phyloP scores from a whole-genome alignment of 2,113 vertebrate genomes.

The Tychaedon coryphoeus region DNA sequence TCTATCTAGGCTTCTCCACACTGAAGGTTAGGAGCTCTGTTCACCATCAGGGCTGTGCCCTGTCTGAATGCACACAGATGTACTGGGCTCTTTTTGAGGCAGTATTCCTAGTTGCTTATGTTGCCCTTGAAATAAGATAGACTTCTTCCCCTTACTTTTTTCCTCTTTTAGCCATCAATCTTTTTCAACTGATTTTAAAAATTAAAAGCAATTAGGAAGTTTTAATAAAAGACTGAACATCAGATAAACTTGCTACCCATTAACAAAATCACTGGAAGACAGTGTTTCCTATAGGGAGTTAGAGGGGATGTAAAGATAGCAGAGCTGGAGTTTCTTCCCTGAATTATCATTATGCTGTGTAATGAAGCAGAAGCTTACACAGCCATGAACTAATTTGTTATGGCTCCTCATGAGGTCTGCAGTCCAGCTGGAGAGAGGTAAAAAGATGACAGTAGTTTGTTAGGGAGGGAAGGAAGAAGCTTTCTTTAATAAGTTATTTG shows the following conservation, averaged over 20 bases:
- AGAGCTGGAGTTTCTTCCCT: conserved; percentile 2
- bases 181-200: conserved; percentile 41
- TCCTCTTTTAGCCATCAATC: not conserved
- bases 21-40: not conserved
- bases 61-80: not conserved
- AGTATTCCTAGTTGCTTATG: not conserved
- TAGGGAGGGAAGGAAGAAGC: not conserved
- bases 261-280: conserved; percentile 10
- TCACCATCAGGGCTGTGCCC: not conserved
- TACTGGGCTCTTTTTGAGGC: not conserved
- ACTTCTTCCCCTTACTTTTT: not conserved
- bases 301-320: not conserved
- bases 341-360: conserved; percentile 49
- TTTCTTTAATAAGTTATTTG: not conserved
- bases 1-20: not conserved
- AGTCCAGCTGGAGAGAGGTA: conserved; percentile 42
- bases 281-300: conserved; percentile 22
- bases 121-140: not conserved
- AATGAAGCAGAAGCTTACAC: conserved; percentile 69
- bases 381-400: conserved; percentile 62
- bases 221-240: conserved; percentile 16
- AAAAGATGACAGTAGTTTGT: conserved; percentile 15
- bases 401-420: conserved; percentile 56
- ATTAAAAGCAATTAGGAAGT: conserved; percentile 47
- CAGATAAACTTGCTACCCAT: conserved; percentile 22